Evolutionary conservation across 2,113 vertebrate genomes (phyloP).

Genomic region (Lagopus muta): DNA sequence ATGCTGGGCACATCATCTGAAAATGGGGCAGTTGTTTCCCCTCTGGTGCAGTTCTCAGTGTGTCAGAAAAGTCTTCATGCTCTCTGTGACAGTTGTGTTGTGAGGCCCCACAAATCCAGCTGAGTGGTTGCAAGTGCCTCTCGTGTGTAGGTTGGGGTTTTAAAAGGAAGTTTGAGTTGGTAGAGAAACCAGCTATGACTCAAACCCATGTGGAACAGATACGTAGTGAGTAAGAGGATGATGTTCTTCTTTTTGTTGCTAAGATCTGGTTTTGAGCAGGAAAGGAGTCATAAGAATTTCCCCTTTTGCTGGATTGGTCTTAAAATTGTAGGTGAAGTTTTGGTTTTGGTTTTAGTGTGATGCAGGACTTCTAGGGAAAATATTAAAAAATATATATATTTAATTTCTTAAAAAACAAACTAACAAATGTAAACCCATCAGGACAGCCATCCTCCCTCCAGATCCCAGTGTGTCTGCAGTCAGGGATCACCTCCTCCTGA

Average conservation of each 20-base stretch:
- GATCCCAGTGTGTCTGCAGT: not conserved
- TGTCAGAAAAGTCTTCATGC: not conserved
- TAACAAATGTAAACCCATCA: not conserved
- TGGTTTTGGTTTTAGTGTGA: not conserved
- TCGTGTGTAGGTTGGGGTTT: accelerated
- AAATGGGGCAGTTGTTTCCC: not conserved
- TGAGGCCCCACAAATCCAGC: not conserved
- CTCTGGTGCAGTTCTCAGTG: not conserved
- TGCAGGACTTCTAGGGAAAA: not conserved
- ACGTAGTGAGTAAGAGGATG: not conserved
- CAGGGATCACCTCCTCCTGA: not conserved
- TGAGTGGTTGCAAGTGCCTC: not conserved
- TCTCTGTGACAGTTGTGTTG: not conserved
- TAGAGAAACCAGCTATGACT: conserved; percentile 8
- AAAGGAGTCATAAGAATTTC: conserved; percentile 16
- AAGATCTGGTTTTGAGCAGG: not conserved
- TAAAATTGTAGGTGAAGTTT: not conserved
- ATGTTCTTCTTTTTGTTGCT: not conserved
- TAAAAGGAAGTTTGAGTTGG: not conserved
- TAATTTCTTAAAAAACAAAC: not conserved
- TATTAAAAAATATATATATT: not conserved
- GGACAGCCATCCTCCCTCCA: not conserved
- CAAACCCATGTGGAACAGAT: not conserved
- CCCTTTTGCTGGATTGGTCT: not conserved
- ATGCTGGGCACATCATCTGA: not conserved